Base-by-base conservation (phyloP, 37 sponge, comb jelly and placozoan species). In the Haliclona indistincta region DNA sequence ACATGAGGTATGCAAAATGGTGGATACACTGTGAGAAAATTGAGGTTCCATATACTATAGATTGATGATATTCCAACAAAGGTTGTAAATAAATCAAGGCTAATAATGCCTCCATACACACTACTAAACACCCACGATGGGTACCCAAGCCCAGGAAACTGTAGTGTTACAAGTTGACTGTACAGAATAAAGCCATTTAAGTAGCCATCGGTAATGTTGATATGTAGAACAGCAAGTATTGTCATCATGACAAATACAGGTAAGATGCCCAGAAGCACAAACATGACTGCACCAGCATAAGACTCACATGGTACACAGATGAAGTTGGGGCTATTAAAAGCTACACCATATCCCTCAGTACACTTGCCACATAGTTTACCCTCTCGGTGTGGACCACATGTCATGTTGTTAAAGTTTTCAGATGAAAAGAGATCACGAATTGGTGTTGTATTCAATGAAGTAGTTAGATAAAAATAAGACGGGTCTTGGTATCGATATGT, bases 11-110 rank as follows among this genome's bases (percentile, higher is more conserved):
- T 47, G 15, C 51, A 47, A 47, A 47, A n/a, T 30, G 28, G 35
- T 6, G 20, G 41, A 38, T 7, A 15, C 56, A 17, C 2, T 22
- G 23, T 28, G 26, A 75, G 44, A 33, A 75, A 63, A 40, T 75
- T 40, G 39, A 75, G 44, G 61, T 75, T 75, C 47, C 44, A 75
- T 42, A 75, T 63, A 39, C 45, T 41, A 63, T 63, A 75, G 26
- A 73, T 20, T 22, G 33, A 4, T 13, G 19, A 25, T 26, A 30
- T 60, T 47, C 51, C 51, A 47, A 47, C 15, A 47, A 17, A 17
- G 10, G n/a, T n/a, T n/a, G n/a, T n/a, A n/a, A n/a, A n/a, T n/a
- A n/a, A n/a, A n/a, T n/a, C n/a, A n/a, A 38, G 61, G 44, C 30
- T 61, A 63, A 40, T 75, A 32, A 37, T 61, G 44, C 43, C 61